phyloP scores from a whole-genome alignment of 2,888 invertebrate species.

The Leucoma salicis region DNA sequence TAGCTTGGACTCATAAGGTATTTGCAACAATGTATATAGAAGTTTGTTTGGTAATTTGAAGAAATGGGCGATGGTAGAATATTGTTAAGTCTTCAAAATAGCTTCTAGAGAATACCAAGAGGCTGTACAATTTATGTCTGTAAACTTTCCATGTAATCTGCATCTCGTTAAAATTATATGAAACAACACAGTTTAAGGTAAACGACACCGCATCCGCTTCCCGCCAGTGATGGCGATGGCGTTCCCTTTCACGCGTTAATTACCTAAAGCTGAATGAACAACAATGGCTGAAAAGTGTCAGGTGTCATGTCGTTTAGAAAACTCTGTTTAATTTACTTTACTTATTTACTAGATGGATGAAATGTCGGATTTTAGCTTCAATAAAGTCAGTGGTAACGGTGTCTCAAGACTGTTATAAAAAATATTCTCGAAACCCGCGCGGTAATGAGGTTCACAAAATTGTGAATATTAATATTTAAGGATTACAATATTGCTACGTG shows the following conservation, averaged over 20 bases:
- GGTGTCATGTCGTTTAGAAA: slow-evolving; percentile 1
- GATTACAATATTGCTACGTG: too few relatives aligned
- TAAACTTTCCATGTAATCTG: background rate
- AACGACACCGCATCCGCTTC: slow-evolving; percentile 21
- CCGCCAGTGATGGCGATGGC: slow-evolving; percentile 10
- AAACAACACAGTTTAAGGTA: slow-evolving; percentile 27
- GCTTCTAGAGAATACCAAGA: background rate
- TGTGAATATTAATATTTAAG: too few relatives aligned
- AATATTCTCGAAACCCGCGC: too few relatives aligned
- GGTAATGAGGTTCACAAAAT: too few relatives aligned
- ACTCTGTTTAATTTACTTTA: slow-evolving; percentile 18
- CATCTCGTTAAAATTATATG: slow-evolving; percentile 6
- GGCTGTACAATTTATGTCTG: background rate
- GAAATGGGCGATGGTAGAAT: too few relatives aligned
- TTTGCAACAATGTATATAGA: too few relatives aligned
- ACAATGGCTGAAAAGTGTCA: slow-evolving; percentile 21
- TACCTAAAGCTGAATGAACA: slow-evolving; percentile 19
- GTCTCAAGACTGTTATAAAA: too few relatives aligned
- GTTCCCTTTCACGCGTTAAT: slow-evolving; percentile 26
- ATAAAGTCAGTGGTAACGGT: too few relatives aligned
- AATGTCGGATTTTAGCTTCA: too few relatives aligned
- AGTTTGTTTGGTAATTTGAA: too few relatives aligned
- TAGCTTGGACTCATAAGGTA: too few relatives aligned
- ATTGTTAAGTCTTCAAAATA: too few relatives aligned
- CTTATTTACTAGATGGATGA: background rate